Evolutionary conservation across 2,888 invertebrate genomes (phyloP).

Genomic region (Esperia sulphurella): DNA sequence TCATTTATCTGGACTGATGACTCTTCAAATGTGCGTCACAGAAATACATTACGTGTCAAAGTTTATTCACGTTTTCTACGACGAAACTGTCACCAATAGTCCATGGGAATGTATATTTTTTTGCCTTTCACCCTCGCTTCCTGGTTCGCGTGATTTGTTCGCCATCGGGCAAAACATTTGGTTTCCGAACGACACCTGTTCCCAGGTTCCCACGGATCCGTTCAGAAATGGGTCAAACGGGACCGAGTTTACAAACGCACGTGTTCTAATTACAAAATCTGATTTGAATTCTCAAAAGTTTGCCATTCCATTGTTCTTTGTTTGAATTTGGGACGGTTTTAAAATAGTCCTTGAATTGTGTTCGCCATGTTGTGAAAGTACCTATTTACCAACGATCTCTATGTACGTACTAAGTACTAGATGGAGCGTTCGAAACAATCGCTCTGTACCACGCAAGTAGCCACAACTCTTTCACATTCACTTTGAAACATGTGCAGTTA

Average conservation of each 20-base stretch:
- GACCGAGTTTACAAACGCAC: conserved; percentile 22
- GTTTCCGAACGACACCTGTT: conserved; percentile 58
- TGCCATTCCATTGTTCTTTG: conserved; percentile 7
- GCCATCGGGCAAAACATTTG: conserved; percentile 51
- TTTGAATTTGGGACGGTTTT: conserved; percentile 18
- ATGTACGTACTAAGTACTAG: too few species aligned
- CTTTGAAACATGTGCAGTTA: too few species aligned
- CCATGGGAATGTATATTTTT: conserved; percentile 40
- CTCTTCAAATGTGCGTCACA: too few species aligned
- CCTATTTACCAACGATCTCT: too few species aligned
- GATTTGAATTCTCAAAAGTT: conserved; percentile 17
- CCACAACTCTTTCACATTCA: too few species aligned
- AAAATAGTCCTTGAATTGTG: too few species aligned
- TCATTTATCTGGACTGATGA: too few species aligned
- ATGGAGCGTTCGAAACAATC: too few species aligned
- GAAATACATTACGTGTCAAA: too few species aligned
- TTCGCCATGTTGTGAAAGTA: too few species aligned
- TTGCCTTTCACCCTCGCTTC: conserved; percentile 42
- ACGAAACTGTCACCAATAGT: background rate
- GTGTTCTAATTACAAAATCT: conserved; percentile 36
- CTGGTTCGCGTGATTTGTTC: conserved; percentile 61
- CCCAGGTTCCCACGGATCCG: conserved; percentile 50
- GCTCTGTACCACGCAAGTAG: too few species aligned
- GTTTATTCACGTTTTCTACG: too few species aligned
- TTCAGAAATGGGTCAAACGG: conserved; percentile 24